phyloP scores from a whole-genome alignment of 2,888 invertebrate genomes.

The Pachliopta kotzebuea region DNA sequence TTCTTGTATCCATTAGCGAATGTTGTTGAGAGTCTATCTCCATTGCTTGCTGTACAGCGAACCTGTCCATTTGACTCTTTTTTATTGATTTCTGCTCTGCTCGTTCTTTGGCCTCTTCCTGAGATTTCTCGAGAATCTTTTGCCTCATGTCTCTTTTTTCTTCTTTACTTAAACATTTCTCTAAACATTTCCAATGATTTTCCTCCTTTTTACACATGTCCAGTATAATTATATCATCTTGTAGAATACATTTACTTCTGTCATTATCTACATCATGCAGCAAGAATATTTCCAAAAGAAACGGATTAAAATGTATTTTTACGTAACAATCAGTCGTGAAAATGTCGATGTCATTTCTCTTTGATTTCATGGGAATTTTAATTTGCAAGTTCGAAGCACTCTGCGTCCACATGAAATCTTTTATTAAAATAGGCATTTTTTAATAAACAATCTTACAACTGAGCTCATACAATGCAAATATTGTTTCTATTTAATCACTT shows the following conservation, averaged over 20 bases:
- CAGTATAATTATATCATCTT: conserved; percentile 82
- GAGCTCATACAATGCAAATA: too few relatives aligned
- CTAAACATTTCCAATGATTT: conserved; percentile 79
- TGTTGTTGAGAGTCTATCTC: conserved; percentile 75
- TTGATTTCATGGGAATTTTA: conserved; percentile 83
- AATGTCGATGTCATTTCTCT: conserved; percentile 83
- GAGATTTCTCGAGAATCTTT: conserved; percentile 78
- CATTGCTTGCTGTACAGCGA: conserved; percentile 72
- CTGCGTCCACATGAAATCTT: conserved; percentile 89
- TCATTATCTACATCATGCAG: conserved; percentile 80
- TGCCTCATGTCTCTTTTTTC: conserved; percentile 80
- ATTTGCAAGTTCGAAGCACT: conserved; percentile 81
- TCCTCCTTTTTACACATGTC: conserved; percentile 83
- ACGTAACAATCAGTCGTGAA: conserved; percentile 85
- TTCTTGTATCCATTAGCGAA: conserved; percentile 82
- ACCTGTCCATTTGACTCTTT: conserved; percentile 78
- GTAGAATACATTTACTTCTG: conserved; percentile 83
- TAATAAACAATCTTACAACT: not conserved
- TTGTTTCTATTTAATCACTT: too few relatives aligned
- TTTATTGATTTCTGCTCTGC: conserved; percentile 74
- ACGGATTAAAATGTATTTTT: conserved; percentile 86
- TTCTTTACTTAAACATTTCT: conserved; percentile 76
- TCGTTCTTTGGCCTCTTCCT: conserved; percentile 76
- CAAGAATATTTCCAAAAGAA: conserved; percentile 88
- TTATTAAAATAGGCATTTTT: conserved; percentile 86